Percentiles rank a stretch among this genome's conserved stretches.
phyloP scores from a whole-genome alignment of 2,888 invertebrate species.

The Diarsia mendica region DNA sequence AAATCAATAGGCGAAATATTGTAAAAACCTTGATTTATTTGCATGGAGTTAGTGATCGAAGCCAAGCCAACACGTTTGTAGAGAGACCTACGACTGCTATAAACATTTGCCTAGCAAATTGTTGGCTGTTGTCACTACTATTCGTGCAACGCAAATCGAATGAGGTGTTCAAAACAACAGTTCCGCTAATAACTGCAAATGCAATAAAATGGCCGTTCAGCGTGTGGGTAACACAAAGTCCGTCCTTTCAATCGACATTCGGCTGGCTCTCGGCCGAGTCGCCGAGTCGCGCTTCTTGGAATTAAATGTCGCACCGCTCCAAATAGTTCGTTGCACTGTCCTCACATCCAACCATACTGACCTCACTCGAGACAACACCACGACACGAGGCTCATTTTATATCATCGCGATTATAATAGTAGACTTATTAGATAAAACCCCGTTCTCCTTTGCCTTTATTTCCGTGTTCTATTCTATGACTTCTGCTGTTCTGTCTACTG shows the following conservation, averaged over 20 bases:
- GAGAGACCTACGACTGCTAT: conserved; percentile 16
- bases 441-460: conserved; percentile 19
- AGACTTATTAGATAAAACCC: conserved; percentile 1
- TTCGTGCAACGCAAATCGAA: conserved; percentile 56
- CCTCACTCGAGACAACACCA: conserved; percentile 51
- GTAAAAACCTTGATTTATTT: conserved; percentile 49
- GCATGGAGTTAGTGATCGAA: conserved; percentile 22
- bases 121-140: conserved; percentile 39
- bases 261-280: conserved; percentile 74
- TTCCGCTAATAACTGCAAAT: conserved; percentile 58
- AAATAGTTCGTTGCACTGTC: conserved; percentile 85
- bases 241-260: conserved; percentile 59
- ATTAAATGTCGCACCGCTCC: conserved; percentile 79
- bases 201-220: conserved; percentile 63
- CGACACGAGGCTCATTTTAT: conserved; percentile 35
- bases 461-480: conserved; percentile 24
- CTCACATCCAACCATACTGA: conserved; percentile 59
- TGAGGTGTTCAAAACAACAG: conserved; percentile 58
- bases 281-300: conserved; percentile 75
- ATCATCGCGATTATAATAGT: conserved; percentile 21
- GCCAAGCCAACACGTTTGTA: conserved; percentile 12
- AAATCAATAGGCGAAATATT: conserved; percentile 55
- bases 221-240: conserved; percentile 54
- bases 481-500: conserved; percentile 17
- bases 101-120: conserved; percentile 20